These are phyloP conservation scores for Gopherus flavomarginatus DNA, from an alignment of 2,113 vertebrate species.

Conservation along the genomic window DNA sequence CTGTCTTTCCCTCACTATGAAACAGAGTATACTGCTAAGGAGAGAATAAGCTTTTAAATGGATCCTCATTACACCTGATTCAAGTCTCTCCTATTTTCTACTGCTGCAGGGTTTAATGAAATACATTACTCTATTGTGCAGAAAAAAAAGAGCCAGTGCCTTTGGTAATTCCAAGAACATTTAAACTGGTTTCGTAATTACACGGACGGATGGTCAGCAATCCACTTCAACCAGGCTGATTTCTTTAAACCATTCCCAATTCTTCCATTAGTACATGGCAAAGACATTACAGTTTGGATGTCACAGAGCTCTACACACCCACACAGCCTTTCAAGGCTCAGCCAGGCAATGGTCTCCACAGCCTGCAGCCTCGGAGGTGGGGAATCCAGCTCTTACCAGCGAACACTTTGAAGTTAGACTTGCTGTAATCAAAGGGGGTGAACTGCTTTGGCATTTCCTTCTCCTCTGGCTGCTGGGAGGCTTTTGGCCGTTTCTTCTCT, in stretches of 20 bases:
- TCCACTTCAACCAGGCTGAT: not conserved
- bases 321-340: not conserved
- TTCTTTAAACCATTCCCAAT: not conserved
- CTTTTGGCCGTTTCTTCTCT: conserved; percentile 84
- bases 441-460: conserved; percentile 75
- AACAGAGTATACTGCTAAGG: not conserved
- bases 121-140: not conserved
- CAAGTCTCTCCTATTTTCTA: not conserved
- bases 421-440: conserved; percentile 93
- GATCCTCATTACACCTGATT: not conserved
- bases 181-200: not conserved
- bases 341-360: conserved; percentile 5
- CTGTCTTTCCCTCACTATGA: not conserved
- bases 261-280: not conserved
- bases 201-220: not conserved
- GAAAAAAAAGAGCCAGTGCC: not conserved
- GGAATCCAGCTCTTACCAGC: conserved; percentile 80
- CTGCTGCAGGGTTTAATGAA: not conserved
- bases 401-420: conserved; percentile 91
- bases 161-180: not conserved
- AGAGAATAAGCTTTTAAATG: not conserved
- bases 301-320: not conserved
- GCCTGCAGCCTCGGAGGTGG: not conserved
- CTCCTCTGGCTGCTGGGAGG: conserved; percentile 68
- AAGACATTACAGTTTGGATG: not conserved